phyloP scores from a whole-genome alignment of 2,797 vertebrate species.

The Bovichtus variegatus region DNA sequence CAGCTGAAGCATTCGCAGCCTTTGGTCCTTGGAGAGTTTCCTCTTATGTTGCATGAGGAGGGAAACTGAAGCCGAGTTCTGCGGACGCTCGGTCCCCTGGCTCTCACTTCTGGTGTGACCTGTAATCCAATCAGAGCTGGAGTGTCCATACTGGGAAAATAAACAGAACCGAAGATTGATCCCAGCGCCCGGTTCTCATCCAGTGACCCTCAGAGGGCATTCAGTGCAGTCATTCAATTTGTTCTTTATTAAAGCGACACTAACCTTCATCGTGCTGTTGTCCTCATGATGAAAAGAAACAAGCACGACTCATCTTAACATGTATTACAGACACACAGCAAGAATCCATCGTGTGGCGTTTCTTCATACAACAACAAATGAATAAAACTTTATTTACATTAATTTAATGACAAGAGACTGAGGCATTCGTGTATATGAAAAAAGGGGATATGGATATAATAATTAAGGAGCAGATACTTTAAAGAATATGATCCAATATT shows the following conservation, averaged over 20 bases:
- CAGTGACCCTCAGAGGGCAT: constrained; percentile 13
- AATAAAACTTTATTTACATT: background rate
- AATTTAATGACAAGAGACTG: background rate
- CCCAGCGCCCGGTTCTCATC: constrained; percentile 40
- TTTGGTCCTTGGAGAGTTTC: constrained; percentile 62
- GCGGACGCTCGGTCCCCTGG: constrained; percentile 67
- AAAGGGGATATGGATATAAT: background rate
- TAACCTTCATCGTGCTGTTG: background rate
- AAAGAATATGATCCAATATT: background rate
- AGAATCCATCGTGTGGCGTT: background rate
- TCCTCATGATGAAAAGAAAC: constrained; percentile 6
- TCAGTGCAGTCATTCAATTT: background rate
- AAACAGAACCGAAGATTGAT: constrained; percentile 72
- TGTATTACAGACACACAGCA: background rate
- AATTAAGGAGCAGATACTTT: background rate
- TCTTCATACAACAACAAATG: too few relatives aligned
- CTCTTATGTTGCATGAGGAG: constrained; percentile 62
- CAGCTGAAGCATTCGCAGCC: constrained; percentile 45
- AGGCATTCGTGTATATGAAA: too few relatives aligned
- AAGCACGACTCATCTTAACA: background rate
- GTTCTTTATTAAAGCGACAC: background rate
- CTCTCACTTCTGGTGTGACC: constrained; percentile 80
- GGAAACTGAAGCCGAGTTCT: constrained; percentile 74
- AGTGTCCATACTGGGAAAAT: constrained; percentile 77
- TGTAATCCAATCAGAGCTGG: constrained; percentile 79